phyloP scores from a whole-genome alignment of 2,797 vertebrate genomes.

The Telmatherina bonti region DNA sequence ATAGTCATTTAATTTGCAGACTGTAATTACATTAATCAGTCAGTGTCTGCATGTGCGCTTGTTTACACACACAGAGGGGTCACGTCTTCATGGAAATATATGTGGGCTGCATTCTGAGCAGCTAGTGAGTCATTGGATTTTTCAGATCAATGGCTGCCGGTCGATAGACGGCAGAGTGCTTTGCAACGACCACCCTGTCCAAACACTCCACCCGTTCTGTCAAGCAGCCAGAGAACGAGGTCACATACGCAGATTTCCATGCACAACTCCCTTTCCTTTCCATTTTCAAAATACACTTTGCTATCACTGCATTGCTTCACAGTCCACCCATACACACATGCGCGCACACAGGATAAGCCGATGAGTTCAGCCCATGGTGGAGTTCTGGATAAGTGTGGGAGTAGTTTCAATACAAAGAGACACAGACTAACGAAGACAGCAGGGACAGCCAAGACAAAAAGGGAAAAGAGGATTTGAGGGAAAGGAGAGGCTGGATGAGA shows the following conservation, averaged over 20 bases:
- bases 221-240: constrained; percentile 67
- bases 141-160: constrained; percentile 73
- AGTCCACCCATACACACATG: constrained; percentile 4
- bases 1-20: constrained; percentile 53
- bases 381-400: constrained; percentile 61
- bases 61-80: constrained; percentile 50
- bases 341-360: constrained; percentile 46
- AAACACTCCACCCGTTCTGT: constrained; percentile 57
- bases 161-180: constrained; percentile 78
- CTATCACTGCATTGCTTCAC: constrained; percentile 33
- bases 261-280: constrained; percentile 29
- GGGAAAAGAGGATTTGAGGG: constrained; percentile 66
- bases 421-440: constrained; percentile 64
- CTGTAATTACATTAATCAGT: constrained; percentile 61
- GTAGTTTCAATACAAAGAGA: constrained; percentile 58
- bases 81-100: constrained; percentile 49
- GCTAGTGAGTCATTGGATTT: constrained; percentile 72
- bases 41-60: constrained; percentile 48
- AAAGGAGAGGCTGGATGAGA: constrained; percentile 57
- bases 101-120: constrained; percentile 70
- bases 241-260: constrained; percentile 58
- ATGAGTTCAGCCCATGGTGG: constrained; percentile 61
- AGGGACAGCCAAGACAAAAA: constrained; percentile 54
- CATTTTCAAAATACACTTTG: constrained; percentile 45
- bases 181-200: constrained; percentile 69